Percentiles rank a stretch among this genome's conserved stretches.
Evolutionary conservation across 2,797 vertebrate species (phyloP).

Genomic region (Paramormyrops hopkinsi): DNA sequence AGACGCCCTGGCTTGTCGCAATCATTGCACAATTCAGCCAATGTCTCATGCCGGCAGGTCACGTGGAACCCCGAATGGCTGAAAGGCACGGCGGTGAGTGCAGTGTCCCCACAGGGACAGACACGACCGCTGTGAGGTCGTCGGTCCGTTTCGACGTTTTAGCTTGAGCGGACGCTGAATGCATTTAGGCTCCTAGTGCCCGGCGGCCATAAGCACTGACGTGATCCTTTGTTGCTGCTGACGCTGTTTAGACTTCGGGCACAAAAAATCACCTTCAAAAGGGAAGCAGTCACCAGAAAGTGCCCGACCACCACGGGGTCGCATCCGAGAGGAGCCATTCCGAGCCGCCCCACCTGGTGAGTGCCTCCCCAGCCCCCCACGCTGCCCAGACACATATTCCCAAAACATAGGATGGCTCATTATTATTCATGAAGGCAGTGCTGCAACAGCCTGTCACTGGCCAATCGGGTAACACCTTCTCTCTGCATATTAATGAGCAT

Average conservation of each 20-base stretch:
- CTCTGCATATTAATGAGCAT: not conserved
- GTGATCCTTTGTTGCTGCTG: not conserved
- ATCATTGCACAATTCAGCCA: not conserved
- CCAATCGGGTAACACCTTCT: not conserved
- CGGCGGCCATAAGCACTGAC: not conserved
- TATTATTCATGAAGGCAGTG: not conserved
- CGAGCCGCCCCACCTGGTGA: not conserved
- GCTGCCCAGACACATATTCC: not conserved
- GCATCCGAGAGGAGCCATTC: not conserved
- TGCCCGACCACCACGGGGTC: not conserved
- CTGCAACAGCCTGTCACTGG: not conserved
- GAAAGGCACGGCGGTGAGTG: conserved; percentile 13
- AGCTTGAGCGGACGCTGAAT: not conserved
- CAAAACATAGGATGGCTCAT: not conserved
- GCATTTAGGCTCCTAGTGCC: not conserved
- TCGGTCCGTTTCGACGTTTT: too few relatives aligned
- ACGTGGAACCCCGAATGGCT: not conserved
- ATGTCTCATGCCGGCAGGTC: conserved; percentile 1
- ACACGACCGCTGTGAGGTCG: not conserved
- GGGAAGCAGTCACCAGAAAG: not conserved
- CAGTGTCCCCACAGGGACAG: not conserved
- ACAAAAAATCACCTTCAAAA: conserved; percentile 7
- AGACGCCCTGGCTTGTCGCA: not conserved
- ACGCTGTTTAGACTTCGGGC: not conserved
- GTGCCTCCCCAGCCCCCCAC: not conserved